phyloP scores from a whole-genome alignment of 2,888 invertebrate genomes.

The Synergus gifuensis region DNA sequence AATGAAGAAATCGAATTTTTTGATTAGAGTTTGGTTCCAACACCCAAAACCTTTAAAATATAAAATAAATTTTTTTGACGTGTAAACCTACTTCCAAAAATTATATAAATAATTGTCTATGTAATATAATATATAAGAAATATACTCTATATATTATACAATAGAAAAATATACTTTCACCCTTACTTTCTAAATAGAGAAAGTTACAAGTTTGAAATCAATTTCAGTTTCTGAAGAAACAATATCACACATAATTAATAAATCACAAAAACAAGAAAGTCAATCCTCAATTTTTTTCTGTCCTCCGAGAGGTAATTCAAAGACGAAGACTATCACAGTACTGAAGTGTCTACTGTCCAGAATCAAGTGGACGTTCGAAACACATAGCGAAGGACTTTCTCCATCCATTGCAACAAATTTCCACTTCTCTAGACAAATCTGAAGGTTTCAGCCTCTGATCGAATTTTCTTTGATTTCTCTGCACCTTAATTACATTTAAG shows the following conservation, averaged over 20 bases:
- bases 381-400: slow-evolving; percentile 59
- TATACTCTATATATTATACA: too few species aligned
- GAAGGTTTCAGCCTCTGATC: neutral
- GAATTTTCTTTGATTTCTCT: neutral
- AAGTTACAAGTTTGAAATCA: neutral
- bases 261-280: neutral
- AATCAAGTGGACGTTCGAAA: slow-evolving; percentile 4
- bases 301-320: neutral
- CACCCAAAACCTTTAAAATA: too few species aligned
- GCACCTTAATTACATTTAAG: neutral
- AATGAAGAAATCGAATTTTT: too few species aligned
- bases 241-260: neutral
- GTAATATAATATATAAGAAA: neutral
- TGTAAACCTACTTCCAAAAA: too few species aligned
- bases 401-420: slow-evolving; percentile 27
- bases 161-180: neutral
- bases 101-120: neutral
- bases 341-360: neutral
- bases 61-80: too few species aligned
- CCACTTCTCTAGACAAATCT: neutral
- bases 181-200: neutral
- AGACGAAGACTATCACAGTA: neutral
- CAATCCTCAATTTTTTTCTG: neutral
- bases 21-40: too few species aligned
- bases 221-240: neutral